Base-by-base conservation (phyloP, 2,113 vertebrate genomes). In the Cichladusa arquata region DNA sequence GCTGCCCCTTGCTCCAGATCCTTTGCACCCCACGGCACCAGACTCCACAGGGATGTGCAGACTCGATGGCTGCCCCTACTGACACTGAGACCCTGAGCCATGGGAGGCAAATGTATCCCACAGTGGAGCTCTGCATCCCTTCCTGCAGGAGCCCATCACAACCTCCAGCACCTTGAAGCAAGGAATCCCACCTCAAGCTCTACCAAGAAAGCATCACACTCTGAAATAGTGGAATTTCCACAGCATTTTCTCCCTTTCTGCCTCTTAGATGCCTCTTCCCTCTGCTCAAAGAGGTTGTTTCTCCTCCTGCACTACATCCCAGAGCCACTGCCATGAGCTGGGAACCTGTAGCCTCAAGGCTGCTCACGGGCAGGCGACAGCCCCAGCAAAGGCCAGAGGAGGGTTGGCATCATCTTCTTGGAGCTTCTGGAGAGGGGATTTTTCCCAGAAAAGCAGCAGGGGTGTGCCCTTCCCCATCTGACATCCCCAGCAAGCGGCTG, bases 401-500 rank as follows among this genome's bases (percentile, higher is more conserved):
- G 24, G 62, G 86, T 61, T 25, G 0, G 54, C 58, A 86, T 20
- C 80, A 31, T 84, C 80, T 84, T 86, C 77, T 31, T 0, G 1
- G 86, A 92, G 76, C 72, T 95, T 93, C 88, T 93, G 88, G 66
- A 84, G 76, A 74, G 70, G 90, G 73, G 84, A 44, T 74, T 84
- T 95, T 96, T 96, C 93, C 95, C 95, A 95, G 93, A 96, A 95
- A 81, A 96, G 90, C 93, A 94, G 92, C 93, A 96, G 96, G 94
- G 83, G 56, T 90, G 77, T 88, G 88, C 91, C 88, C 69, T 96
- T 92, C 88, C 72, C 92, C 92, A 95, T 88, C 77, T 94, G 96
- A 94, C 88, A 92, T 74, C 92, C 89, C 94, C 95, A 91, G 91
- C 86, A 53, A 94, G 91, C 47, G 34, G 88, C 92, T 70, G n/a